These are phyloP conservation scores for Oreochromis niloticus DNA, from an alignment of 2,113 vertebrate species.

Conservation along the genomic window DNA sequence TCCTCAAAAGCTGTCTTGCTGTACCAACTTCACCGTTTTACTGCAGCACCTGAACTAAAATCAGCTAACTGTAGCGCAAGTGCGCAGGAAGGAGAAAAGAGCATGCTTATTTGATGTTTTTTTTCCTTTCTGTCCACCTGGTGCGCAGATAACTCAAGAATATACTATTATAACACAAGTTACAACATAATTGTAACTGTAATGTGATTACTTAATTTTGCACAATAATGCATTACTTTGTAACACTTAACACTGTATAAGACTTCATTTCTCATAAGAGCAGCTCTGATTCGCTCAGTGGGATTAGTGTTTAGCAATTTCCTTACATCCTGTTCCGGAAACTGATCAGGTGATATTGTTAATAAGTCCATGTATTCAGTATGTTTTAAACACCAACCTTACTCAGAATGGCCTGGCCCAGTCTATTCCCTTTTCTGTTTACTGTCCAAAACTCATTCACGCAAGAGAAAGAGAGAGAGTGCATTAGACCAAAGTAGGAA, in stretches of 20 bases:
- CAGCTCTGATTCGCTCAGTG: not conserved
- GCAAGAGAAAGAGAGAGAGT: not conserved
- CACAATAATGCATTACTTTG: not conserved
- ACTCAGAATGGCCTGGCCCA: not conserved
- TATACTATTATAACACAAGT: not conserved
- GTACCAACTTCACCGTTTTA: not conserved
- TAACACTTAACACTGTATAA: not conserved
- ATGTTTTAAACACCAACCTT: not conserved
- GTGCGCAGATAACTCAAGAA: not conserved
- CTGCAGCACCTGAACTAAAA: not conserved
- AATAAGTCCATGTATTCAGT: not conserved
- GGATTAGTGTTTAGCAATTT: not conserved
- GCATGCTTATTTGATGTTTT: not conserved
- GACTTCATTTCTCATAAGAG: not conserved
- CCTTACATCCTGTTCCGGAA: not conserved
- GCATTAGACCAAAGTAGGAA: not conserved
- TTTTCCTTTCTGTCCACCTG: not conserved
- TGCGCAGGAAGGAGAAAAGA: not conserved
- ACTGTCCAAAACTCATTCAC: slow-evolving; percentile 27
- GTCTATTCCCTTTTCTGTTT: slow-evolving; percentile 2
- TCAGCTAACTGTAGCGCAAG: not conserved
- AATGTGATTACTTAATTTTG: not conserved
- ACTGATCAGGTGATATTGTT: not conserved
- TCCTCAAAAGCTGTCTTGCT: not conserved
- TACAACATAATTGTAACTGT: not conserved